Evolutionary conservation across 2,113 vertebrate genomes (phyloP), one percentile per base, ranked within the genome.

Genomic region (Synchiropus splendidus): DNA sequence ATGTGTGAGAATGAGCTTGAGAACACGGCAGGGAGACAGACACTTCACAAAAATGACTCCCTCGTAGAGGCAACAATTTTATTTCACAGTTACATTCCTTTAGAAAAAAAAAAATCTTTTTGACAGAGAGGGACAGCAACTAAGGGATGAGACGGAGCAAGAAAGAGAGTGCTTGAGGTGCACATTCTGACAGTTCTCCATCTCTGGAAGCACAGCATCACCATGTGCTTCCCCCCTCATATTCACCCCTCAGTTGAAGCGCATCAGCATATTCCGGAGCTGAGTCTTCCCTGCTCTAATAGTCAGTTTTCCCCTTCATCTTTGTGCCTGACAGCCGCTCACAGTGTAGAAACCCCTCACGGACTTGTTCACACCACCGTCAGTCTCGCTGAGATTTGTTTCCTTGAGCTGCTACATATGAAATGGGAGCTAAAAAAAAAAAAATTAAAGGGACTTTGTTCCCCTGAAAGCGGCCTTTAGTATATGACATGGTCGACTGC

Each of bases 181-280:
- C 68, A 68, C 36, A 65, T 52, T 68, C 66, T 78, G 79, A 79
- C 70, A 77, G 63, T 62, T 70, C 61, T 69, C 65, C 52, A 49
- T 72, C 73, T 70, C 42, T 9, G 54, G 53, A 72, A 61, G 63
- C 74, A 66, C 44, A 55, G 58, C 40, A 47, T 64, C 69, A 57
- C 55, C 31, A 42, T 65, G 61, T 54, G 49, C 62, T 53, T 54
- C 74, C 65, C 50, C 60, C 41, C 66, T 45, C 32, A 56, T 45
- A 33, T 32, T 40, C 35, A 40, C 39, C 17, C n/a, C n/a, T n/a
- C n/a, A n/a, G n/a, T n/a, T n/a, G n/a, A 13, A 36, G 16, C 44
- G 47, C 48, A 56, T 43, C 36, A 56, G 42, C 52, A 45, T 40
- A 56, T 65, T 61, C 49, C 51, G 52, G 44, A 37, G 58, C 38